Evolutionary conservation across 2,113 vertebrate genomes (phyloP), one percentile per base, ranked within the genome.

Genomic region (Anseranas semipalmata): DNA sequence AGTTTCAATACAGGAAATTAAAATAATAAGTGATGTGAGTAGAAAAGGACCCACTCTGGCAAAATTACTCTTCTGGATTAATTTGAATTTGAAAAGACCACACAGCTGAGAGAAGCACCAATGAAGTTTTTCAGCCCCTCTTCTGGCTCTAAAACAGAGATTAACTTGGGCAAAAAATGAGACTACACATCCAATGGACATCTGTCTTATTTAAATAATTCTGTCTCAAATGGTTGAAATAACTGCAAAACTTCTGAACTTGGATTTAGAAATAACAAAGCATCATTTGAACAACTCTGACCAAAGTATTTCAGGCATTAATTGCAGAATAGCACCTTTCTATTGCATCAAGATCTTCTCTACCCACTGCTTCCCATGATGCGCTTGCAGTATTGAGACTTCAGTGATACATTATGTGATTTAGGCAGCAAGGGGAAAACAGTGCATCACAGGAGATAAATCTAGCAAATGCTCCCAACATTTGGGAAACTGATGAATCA

Each of bases 21-120:
- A 92, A 94, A 84, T 66, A 74, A 39, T 72, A 37, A 77, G 46
- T 73, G 22, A 82, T 68, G 48, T 89, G 33, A 65, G 32, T 35
- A 85, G n/a, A 37, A 87, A 85, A 76, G n/a, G 65, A 84, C 12
- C 6, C 15, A 48, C 32, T 83, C 58, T 62, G 70, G 19, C 53
- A 79, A 76, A 91, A 66, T 63, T 60, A 27, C 82, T 92, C 45
- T 73, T 93, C 24, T 72, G 75, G n/a, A 85, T 89, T 89, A 48
- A 91, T 81, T 81, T 91, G 73, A 81, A 81, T 89, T 90, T 92
- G 52, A 72, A 78, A 95, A 96, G 74, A 82, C 35, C 15, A 41
- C 56, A 72, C 56, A 79, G n/a, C n/a, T 75, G 66, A 68, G n/a
- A 56, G 39, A 82, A 82, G 27, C n/a, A 18, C 17, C 56, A 91